Base-by-base conservation (phyloP, 2,113 vertebrate genomes). In the Orientallactaga bullata region DNA sequence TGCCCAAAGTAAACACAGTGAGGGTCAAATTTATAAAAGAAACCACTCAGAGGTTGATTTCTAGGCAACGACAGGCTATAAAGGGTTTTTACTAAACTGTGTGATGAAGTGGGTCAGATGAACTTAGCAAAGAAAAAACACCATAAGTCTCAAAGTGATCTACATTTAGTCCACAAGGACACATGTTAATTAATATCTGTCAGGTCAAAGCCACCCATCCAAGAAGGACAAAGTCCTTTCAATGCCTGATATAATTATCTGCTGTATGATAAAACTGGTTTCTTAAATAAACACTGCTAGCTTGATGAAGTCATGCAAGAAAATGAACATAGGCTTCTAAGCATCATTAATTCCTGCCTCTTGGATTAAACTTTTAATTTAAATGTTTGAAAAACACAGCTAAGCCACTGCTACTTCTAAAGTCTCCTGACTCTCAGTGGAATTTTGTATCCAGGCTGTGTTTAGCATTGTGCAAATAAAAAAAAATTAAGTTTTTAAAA, bases 21-120 rank as follows among this genome's bases (percentile, higher is more conserved):
- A n/a, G 74, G 42, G 72, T 15, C 37, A 17, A 60, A 85, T 65
- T 84, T 83, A 79, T n/a, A 85, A 77, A 42, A 83, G 12, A 94
- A 96, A 63, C 10, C 21, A 79, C 42, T 17, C 55, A 18, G 51
- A 88, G 76, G 65, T 82, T 86, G 39, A 83, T 66, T 66, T 84
- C 66, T 63, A 66, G 85, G 63, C 21, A 77, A 63, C 9, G 51
- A 23, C 39, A 80, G 26, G 83, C 16, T 68, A 20, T 7, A 78
- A 30, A 68, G 61, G 30, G 6, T 65, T 91, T 91, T 92, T 79
- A 87, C 80, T 11, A 24, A 92, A 28, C 7, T 21, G 8, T 4
- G 24, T 42, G 6, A 37, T 39, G 71, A 85, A 77, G 30, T 42
- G 58, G 24, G 35, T 35, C 35, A 69, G n/a, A 5, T 42, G 80